A percentile compares a stretch with the other conserved stretches of the same genome.
Evolutionary conservation across 2,113 vertebrate genomes (phyloP).

Genomic region (Hydropotes inermis): DNA sequence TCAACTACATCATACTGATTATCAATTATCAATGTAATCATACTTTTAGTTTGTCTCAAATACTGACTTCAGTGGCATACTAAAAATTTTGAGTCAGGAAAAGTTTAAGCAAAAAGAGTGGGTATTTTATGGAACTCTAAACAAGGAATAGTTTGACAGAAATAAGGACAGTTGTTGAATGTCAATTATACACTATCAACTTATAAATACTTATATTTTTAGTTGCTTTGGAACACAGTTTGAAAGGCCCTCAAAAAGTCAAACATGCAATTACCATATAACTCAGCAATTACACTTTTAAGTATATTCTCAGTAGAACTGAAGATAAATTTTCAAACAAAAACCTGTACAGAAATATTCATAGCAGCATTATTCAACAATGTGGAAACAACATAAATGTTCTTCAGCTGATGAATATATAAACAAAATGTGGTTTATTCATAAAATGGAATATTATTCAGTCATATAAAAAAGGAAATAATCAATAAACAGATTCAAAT

Average conservation of each 20-base stretch:
- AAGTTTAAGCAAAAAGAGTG: not conserved
- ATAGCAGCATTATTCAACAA: not conserved
- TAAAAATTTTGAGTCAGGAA: not conserved
- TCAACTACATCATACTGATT: not conserved
- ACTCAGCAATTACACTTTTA: not conserved
- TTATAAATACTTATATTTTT: conserved; percentile 19
- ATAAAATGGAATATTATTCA: not conserved
- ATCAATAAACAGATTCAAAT: not conserved
- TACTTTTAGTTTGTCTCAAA: not conserved
- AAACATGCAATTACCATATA: not conserved
- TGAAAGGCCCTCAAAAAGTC: not conserved
- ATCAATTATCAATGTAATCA: not conserved
- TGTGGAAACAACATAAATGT: not conserved
- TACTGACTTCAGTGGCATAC: not conserved
- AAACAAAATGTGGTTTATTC: not conserved
- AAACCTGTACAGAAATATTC: not conserved
- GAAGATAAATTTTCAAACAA: not conserved
- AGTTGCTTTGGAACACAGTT: not conserved
- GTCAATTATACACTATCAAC: not conserved
- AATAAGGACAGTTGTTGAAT: not conserved
- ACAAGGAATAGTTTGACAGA: conserved; percentile 5
- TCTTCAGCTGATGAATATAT: not conserved
- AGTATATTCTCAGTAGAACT: not conserved
- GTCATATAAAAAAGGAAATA: not conserved
- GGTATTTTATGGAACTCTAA: not conserved